Base-by-base conservation (phyloP, 2,888 invertebrate species). In the Nasonia oneida region DNA sequence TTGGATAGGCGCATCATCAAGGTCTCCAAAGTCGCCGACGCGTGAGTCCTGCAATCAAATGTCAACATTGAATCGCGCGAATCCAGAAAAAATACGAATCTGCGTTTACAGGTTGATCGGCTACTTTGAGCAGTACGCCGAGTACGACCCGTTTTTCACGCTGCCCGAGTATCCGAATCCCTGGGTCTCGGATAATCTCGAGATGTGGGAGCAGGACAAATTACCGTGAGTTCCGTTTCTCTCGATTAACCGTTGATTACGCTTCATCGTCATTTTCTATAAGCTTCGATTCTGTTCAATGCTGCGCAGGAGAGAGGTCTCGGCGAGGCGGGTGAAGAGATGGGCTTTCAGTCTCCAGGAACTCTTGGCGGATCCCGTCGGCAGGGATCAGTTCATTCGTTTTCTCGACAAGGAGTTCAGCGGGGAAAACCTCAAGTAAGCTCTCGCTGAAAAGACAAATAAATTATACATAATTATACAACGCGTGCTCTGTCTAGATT, bases 331-430 rank as follows among this genome's bases (percentile, higher is more conserved):
- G 86, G 98, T 99, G 0, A 97, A 98, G 90, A 96, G 98, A 90
- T 99, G 99, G 99, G 98, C 98, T 23, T 99, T 99, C 94, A 97
- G 98, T 90, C 96, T 99, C 83, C 97, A 98, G 88, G 99, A 99
- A 94, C 94, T 99, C 83, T 94, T 99, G 10, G 97, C 97, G 89
- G 99, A 99, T 95, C 96, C 98, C n/a, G 96, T 98, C 18, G 99
- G 99, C 3, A 95, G 97, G 89, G 99, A 99, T 82, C 99, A 99
- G 94, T 99, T 99, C 94, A 97, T 97, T 88, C 96, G 96, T 92
- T 99, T 99, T 94, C 95, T 99, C 76, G 98, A 98, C 92, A 99
- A 99, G 94, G 99, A 99, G 94, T 99, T 99, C 94, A 99, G 99
- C 91, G 98, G 98, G 75, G 99, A 99, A 95, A 99, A 99, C 94